Evolutionary conservation across 1,140 invertebrate genomes (phyloP), one percentile per base, ranked within the genome.

Genomic region (Rhopalosiphum maidis): DNA sequence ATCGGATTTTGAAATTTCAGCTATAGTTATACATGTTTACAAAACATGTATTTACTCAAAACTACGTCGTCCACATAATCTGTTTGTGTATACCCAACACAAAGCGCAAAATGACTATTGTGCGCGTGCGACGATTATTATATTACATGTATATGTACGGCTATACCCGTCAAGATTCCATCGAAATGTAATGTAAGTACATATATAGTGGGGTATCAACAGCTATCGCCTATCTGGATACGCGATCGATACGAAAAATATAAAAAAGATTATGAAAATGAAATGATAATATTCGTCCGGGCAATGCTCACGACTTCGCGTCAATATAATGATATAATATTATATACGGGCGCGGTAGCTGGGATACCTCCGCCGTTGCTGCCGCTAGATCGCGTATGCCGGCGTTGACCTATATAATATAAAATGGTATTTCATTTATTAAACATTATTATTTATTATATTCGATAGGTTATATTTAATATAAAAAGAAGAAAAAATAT

Each of bases 341-440:
- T 41, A 41, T 83, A 86, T 30, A 86, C 43, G 43, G 43, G 43
- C 30, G 43, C 86, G 46, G 41, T 43, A 83, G 37, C 37, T 46
- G 83, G 83, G 83, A 43, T 9, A 30, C 25, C 35, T 2, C 41
- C 22, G 25, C 37, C 23, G 25, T n/a, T 43, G 4, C 30, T 51
- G 86, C 86, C 86, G 46, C 86, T 51, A 88, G 86, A 88, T 88
- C 46, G 86, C 86, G 86, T 88, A 88, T 21, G 46, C 11, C 8
- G 7, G 30, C 86, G 46, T 51, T 51, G 86, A 88, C 86, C 86
- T 88, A 88, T 88, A 88, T 86, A 18, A 48, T 46, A 25, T 85
- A 85, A 41, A 22, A 85, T 83, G 23, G 37, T 85, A 86, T 86
- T 86, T 86, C 9, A 46, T 86, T 46, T n/a, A 86, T 86, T 46